Percentiles rank a stretch among this genome's conserved stretches.
Conservation (phyloP, 2,888 invertebrate genomes). For the Ceratothoa steindachneri region DNA sequence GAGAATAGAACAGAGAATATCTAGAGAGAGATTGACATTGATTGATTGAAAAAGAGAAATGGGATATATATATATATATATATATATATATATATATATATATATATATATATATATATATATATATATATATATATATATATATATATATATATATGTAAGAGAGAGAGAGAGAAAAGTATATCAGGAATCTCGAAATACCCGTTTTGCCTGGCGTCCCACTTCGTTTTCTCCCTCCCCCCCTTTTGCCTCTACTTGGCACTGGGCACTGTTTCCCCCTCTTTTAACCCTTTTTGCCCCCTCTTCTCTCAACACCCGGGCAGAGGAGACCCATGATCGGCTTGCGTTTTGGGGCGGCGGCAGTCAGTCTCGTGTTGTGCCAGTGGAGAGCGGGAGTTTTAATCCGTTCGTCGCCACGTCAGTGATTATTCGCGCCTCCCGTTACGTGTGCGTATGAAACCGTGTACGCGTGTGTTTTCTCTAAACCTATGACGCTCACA, state of each 20-base stretch:
- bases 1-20: too few relatives aligned
- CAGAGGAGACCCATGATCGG: not conserved
- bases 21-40: too few relatives aligned
- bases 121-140: not conserved
- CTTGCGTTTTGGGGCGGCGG: not conserved
- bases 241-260: not conserved
- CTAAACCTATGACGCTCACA: too few relatives aligned
- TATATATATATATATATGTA: not conserved
- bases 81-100: conserved; percentile 17
- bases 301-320: not conserved
- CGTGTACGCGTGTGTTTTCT: too few relatives aligned
- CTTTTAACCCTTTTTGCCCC: not conserved
- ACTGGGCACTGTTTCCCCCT: not conserved
- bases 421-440: too few relatives aligned
- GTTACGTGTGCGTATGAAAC: too few relatives aligned
- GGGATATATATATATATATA: conserved; percentile 14
- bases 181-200: not conserved
- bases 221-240: not conserved
- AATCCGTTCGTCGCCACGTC: too few relatives aligned
- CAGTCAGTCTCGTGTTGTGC: not conserved
- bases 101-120: not conserved
- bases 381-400: too few relatives aligned
- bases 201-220: not conserved
- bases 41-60: too few relatives aligned
- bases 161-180: too few relatives aligned